phyloP scores from a whole-genome alignment of 2,113 vertebrate species.

The Zosterops hypoxanthus region DNA sequence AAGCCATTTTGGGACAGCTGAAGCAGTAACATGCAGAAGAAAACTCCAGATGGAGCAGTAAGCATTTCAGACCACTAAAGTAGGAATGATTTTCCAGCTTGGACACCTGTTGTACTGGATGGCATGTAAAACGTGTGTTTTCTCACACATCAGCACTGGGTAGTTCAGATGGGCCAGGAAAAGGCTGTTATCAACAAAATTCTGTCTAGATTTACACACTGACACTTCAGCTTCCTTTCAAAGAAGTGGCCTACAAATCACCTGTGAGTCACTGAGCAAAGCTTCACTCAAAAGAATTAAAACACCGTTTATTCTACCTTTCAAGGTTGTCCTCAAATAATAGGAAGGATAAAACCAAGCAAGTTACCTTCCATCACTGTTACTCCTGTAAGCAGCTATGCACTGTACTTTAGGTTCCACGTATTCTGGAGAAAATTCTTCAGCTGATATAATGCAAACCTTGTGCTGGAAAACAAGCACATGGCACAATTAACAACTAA shows the following conservation, averaged over 20 bases:
- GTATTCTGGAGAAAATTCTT: conserved; percentile 85
- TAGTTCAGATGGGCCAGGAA: neutral
- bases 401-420: conserved; percentile 85
- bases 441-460: conserved; percentile 81
- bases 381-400: conserved; percentile 79
- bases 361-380: conserved; percentile 67
- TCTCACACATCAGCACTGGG: neutral
- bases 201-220: neutral
- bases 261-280: neutral
- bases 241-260: neutral
- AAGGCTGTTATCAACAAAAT: neutral
- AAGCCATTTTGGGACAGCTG: neutral
- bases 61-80: neutral
- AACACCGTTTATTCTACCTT: neutral
- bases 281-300: neutral
- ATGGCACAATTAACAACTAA: neutral
- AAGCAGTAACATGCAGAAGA: neutral
- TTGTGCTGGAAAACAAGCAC: conserved; percentile 80
- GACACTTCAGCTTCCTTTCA: neutral
- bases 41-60: neutral
- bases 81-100: neutral
- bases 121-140: accelerated
- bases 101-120: neutral
- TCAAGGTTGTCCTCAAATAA: neutral
- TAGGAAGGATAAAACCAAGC: neutral